These are phyloP conservation scores for Hephaestus fuliginosus DNA, from an alignment of 2,797 vertebrate species.

Conservation along the genomic window DNA sequence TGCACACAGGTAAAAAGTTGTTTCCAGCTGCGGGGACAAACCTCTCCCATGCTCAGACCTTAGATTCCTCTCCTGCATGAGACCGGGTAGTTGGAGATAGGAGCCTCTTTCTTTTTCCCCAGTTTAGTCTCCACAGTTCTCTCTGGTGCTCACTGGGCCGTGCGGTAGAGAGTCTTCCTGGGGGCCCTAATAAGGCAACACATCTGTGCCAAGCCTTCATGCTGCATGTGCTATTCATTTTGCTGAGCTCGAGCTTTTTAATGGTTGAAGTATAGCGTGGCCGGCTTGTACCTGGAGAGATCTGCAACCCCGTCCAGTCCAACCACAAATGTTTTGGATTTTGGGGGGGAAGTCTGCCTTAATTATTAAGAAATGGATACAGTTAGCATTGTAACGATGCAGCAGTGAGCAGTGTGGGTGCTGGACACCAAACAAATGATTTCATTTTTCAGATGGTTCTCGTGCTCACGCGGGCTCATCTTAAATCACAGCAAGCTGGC, in stretches of 20 bases:
- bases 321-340: constrained; percentile 68
- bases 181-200: constrained; percentile 80
- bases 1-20: constrained; percentile 71
- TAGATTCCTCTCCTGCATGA: constrained; percentile 1
- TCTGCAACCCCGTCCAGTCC: constrained; percentile 43
- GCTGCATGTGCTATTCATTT: constrained; percentile 82
- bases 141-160: constrained; percentile 47
- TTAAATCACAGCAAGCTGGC: constrained; percentile 52
- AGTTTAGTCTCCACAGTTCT: constrained; percentile 50
- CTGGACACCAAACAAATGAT: constrained; percentile 43
- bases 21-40: too few relatives aligned
- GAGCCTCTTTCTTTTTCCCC: constrained; percentile 15
- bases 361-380: constrained; percentile 34
- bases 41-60: not conserved
- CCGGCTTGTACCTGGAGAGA: constrained; percentile 67
- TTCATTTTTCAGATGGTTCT: constrained; percentile 42
- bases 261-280: constrained; percentile 66
- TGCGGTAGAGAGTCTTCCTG: constrained; percentile 58
- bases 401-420: constrained; percentile 10
- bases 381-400: constrained; percentile 30
- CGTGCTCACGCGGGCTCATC: constrained; percentile 38
- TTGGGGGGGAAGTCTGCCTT: constrained; percentile 24
- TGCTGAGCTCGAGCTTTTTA: constrained; percentile 78
- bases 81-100: constrained; percentile 13
- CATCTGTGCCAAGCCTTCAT: constrained; percentile 75